Conservation (phyloP, 2,797 vertebrate species). For the Sebastes umbrosus region DNA sequence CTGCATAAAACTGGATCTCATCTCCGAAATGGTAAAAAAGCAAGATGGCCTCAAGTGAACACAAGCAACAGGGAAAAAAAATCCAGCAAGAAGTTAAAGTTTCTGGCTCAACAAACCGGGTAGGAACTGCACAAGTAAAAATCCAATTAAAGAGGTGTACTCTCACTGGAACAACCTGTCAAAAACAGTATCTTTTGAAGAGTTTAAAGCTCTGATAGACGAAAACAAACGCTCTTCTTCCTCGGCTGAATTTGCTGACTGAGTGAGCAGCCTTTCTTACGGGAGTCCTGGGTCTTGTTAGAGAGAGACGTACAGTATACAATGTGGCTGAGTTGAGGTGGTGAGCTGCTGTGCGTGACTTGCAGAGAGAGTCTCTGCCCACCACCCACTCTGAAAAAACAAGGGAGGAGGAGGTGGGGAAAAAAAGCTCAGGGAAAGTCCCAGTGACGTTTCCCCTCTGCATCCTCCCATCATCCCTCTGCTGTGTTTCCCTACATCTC, state of each 20-base stretch:
- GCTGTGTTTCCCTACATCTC: conserved; percentile 19
- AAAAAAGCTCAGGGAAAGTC: conserved; percentile 59
- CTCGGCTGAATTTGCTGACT: conserved; percentile 7
- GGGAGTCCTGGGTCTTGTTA: conserved; percentile 39
- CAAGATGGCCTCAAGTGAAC: conserved; percentile 6
- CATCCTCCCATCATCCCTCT: conserved; percentile 44
- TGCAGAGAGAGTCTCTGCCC: conserved; percentile 39
- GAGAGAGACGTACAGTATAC: neutral
- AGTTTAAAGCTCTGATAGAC: conserved; percentile 5
- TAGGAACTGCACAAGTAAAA: neutral
- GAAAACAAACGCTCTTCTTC: neutral
- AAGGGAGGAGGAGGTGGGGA: conserved; percentile 4
- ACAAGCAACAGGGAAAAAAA: neutral
- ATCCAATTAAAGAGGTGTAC: conserved; percentile 38
- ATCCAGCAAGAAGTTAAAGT: conserved; percentile 30
- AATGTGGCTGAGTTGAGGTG: conserved; percentile 35
- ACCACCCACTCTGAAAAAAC: conserved; percentile 51
- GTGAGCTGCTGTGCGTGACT: conserved; percentile 58
- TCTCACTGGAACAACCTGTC: conserved; percentile 16
- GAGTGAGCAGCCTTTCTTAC: conserved; percentile 13
- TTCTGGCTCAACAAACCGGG: conserved; percentile 15
- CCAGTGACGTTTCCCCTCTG: conserved; percentile 54
- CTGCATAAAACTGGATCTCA: conserved; percentile 83
- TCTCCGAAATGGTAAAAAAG: conserved; percentile 58
- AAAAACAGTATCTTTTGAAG: neutral